phyloP scores from a whole-genome alignment of 92 coral and sea anemone species.

The Epizoanthus fatuus region DNA sequence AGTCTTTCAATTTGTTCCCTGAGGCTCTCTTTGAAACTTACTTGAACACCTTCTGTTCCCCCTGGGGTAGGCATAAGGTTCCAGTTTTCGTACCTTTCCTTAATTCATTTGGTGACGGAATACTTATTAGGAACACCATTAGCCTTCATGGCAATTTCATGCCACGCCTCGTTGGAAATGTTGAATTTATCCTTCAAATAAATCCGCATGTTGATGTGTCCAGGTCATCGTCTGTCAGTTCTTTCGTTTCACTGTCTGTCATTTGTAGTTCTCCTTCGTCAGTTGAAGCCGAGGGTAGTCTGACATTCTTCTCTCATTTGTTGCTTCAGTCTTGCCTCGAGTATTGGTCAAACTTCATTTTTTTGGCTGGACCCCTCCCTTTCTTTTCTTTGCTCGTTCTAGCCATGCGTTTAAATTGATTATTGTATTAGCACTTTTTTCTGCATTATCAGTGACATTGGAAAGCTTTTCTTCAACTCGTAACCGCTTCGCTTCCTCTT shows the following conservation, averaged over 20 bases:
- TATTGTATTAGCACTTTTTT: constrained; percentile 4
- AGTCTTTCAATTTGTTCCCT: constrained; percentile 31
- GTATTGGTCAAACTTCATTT: constrained; percentile 42
- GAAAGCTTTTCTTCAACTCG: background rate
- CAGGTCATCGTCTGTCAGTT: constrained; percentile 47
- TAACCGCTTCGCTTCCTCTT: constrained; percentile 12
- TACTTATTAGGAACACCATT: constrained; percentile 48
- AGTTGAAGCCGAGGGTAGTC: constrained; percentile 17
- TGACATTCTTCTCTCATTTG: constrained; percentile 58
- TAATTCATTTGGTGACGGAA: constrained; percentile 35
- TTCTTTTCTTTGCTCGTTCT: constrained; percentile 9
- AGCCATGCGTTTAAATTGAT: constrained; percentile 26
- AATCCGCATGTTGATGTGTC: constrained; percentile 63
- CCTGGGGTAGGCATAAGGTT: constrained; percentile 63
- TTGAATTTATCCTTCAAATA: constrained; percentile 68
- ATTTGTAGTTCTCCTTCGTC: constrained; percentile 32
- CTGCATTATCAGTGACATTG: background rate
- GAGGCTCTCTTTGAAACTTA: constrained; percentile 49
- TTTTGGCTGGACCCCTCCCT: constrained; percentile 57
- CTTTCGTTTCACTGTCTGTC: constrained; percentile 49
- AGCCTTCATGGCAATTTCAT: constrained; percentile 68
- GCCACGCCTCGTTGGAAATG: constrained; percentile 74
- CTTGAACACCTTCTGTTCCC: constrained; percentile 61
- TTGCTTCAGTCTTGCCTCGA: constrained; percentile 31
- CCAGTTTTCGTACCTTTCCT: constrained; percentile 57